A percentile compares a stretch with the other conserved stretches of the same genome.
These are phyloP conservation scores for Caenorhabditis afra DNA, from an alignment of 2,888 invertebrate species.

Conservation along the genomic window DNA sequence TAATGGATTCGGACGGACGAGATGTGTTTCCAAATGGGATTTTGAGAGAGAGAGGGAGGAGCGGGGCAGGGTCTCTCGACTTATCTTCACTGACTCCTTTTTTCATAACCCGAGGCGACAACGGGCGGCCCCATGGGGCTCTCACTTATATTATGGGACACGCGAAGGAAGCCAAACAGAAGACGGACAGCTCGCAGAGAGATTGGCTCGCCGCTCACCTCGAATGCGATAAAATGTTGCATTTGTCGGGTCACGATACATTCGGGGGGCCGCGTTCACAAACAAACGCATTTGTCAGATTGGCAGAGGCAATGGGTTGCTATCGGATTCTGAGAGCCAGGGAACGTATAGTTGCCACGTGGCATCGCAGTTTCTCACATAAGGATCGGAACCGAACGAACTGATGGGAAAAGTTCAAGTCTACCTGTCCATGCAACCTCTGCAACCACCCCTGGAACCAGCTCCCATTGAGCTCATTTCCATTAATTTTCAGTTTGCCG, in stretches of 20 bases:
- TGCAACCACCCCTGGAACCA: too few species aligned
- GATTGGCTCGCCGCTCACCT: conserved; percentile 24
- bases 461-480: too few species aligned
- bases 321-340: neutral
- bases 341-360: neutral
- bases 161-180: conserved; percentile 36
- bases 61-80: conserved; percentile 25
- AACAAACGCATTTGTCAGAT: conserved; percentile 46
- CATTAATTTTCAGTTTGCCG: too few species aligned
- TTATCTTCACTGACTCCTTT: conserved; percentile 57
- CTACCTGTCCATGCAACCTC: too few species aligned
- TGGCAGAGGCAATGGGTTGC: conserved; percentile 6
- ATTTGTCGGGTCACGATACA: neutral
- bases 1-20: conserved; percentile 48
- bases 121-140: conserved; percentile 54
- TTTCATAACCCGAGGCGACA: conserved; percentile 59
- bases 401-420: too few species aligned
- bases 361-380: too few species aligned
- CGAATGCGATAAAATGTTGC: conserved; percentile 45
- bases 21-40: conserved; percentile 55
- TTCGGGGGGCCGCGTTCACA: conserved; percentile 13
- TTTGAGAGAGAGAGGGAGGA: conserved; percentile 12
- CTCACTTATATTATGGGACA: conserved; percentile 52
- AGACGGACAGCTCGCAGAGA: conserved; percentile 3
- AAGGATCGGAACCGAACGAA: too few species aligned